Evolutionary conservation across 2,113 vertebrate genomes (phyloP).

Genomic region (Peromyscus californicus): DNA sequence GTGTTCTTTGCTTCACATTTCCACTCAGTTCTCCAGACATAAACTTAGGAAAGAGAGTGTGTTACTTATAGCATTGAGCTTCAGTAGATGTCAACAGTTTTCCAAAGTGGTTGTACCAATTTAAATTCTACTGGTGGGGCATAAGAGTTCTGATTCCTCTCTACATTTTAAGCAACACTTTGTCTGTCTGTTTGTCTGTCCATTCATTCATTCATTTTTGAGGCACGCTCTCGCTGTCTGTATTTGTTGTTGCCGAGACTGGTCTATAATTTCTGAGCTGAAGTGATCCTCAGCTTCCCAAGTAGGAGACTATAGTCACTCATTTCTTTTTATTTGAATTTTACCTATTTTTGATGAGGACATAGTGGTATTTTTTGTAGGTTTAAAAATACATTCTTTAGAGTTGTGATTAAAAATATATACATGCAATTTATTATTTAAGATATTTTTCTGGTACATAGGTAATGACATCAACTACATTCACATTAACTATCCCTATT

Average conservation of each 20-base stretch:
- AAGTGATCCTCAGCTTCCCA: background rate
- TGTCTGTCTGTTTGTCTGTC: background rate
- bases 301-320: background rate
- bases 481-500: background rate
- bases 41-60: background rate
- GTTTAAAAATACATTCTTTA: background rate
- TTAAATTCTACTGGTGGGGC: background rate
- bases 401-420: background rate
- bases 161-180: background rate
- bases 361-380: background rate
- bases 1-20: background rate
- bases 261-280: background rate
- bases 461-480: background rate
- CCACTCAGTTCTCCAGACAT: background rate
- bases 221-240: background rate
- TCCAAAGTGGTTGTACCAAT: background rate
- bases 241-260: background rate
- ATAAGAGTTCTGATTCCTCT: background rate
- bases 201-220: background rate
- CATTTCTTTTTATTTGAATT: background rate
- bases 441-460: background rate
- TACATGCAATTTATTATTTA: background rate
- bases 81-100: slow-evolving; percentile 45
- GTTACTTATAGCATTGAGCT: background rate
- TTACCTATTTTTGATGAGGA: background rate